Evolutionary conservation across 1,140 invertebrate species (phyloP).

Genomic region (Holcopasites calliopsidis): DNA sequence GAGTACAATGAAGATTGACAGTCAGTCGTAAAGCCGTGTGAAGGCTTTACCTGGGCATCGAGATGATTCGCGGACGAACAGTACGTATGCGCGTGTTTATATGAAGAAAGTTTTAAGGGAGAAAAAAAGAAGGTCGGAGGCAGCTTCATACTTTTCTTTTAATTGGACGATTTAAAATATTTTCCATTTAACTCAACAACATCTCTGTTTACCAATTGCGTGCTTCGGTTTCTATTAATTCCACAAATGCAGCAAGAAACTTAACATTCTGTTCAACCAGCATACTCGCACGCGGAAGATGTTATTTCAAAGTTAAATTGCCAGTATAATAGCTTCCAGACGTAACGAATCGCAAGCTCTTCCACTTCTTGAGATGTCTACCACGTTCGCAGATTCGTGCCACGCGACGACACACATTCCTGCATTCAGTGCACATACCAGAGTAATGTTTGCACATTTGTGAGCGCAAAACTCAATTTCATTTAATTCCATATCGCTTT

Average conservation of each 20-base stretch:
- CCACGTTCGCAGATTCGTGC: not conserved
- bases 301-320: constrained; percentile 27
- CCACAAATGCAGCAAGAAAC: not conserved
- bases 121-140: no score
- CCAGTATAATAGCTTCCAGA: constrained; percentile 7
- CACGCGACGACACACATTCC: no score
- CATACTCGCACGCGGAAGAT: not conserved
- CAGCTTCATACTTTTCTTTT: no score
- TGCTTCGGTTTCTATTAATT: not conserved
- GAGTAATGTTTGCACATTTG: no score
- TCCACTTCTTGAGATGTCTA: not conserved
- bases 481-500: no score
- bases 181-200: not conserved
- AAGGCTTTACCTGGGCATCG: no score
- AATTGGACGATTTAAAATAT: not conserved
- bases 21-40: no score
- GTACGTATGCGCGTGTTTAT: no score
- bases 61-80: no score
- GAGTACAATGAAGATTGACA: no score
- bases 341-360: constrained; percentile 3
- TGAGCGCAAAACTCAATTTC: no score
- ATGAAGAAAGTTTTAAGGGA: no score
- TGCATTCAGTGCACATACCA: not conserved
- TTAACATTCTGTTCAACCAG: constrained; percentile 15
- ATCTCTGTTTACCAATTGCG: not conserved